Evolutionary conservation across 1,140 invertebrate genomes (phyloP).

Genomic region (Drosophila leontia): DNA sequence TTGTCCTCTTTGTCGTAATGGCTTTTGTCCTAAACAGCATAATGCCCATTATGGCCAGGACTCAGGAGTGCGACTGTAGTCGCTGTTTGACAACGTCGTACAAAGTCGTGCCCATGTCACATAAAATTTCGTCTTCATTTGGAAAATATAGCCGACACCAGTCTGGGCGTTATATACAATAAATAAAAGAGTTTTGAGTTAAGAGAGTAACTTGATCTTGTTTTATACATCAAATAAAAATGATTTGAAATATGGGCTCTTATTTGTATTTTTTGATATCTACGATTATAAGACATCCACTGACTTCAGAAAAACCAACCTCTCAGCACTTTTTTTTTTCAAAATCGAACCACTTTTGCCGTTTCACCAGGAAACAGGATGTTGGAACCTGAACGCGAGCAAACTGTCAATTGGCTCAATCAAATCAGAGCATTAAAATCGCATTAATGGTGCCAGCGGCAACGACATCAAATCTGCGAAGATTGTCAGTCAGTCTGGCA

Average conservation of each 20-base stretch:
- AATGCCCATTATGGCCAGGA: background rate
- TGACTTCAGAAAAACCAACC: background rate
- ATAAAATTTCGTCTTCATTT: background rate
- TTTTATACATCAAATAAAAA: background rate
- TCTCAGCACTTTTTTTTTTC: conserved; percentile 2
- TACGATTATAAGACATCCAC: too few species aligned
- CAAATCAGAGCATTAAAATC: conserved; percentile 73
- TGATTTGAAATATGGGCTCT: background rate
- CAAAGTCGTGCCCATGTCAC: background rate
- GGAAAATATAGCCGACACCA: too few species aligned
- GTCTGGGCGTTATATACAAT: too few species aligned
- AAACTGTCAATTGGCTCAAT: conserved; percentile 76
- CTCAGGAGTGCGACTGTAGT: background rate
- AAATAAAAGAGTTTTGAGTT: too few species aligned
- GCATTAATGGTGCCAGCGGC: conserved; percentile 57
- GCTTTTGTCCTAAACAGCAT: background rate
- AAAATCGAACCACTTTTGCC: background rate
- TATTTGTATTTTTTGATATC: background rate
- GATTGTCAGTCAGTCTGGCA: conserved; percentile 51
- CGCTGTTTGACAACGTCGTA: background rate
- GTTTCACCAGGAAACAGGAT: conserved; percentile 34
- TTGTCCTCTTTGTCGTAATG: background rate
- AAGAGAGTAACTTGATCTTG: too few species aligned
- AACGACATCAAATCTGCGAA: conserved; percentile 41
- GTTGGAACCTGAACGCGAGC: conserved; percentile 17